Evolutionary conservation across 2,888 invertebrate species (phyloP).

Genomic region (Zaprionus obscuricornis): DNA sequence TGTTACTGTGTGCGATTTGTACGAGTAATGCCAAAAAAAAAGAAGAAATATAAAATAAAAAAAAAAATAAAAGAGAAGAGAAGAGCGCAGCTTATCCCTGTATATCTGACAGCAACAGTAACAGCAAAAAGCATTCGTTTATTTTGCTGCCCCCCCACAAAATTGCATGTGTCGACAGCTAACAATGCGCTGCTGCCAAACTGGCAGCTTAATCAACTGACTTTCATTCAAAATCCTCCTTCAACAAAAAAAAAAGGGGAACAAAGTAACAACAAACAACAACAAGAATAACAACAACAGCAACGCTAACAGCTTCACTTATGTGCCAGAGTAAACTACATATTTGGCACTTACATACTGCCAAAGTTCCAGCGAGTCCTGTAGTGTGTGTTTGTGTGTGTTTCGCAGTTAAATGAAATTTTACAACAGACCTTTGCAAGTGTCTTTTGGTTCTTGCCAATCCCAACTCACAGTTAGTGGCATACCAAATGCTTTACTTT

Average conservation of each 20-base stretch:
- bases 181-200: too few relatives aligned
- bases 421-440: constrained; percentile 48
- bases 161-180: constrained; percentile 33
- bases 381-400: not conserved
- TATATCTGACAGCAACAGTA: constrained; percentile 1
- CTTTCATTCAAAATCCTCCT: constrained; percentile 10
- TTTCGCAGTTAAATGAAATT: constrained; percentile 17
- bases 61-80: too few relatives aligned
- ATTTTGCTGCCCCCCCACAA: not conserved
- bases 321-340: constrained; percentile 1
- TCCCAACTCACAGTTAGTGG: too few relatives aligned
- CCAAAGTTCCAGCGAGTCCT: too few relatives aligned
- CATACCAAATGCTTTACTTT: constrained; percentile 8
- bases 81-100: too few relatives aligned
- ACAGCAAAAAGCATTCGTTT: not conserved
- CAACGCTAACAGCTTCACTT: too few relatives aligned
- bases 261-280: too few relatives aligned
- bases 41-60: too few relatives aligned
- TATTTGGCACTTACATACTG: not conserved
- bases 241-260: constrained; percentile 15
- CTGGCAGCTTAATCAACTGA: constrained; percentile 40
- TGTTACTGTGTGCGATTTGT: constrained; percentile 36
- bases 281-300: too few relatives aligned
- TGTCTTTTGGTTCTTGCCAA: constrained; percentile 8
- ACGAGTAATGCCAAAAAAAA: constrained; percentile 27